Evolutionary conservation across 1,140 invertebrate genomes (phyloP), one percentile per base, ranked within the genome.

Genomic region (Campoletis sonorensis): DNA sequence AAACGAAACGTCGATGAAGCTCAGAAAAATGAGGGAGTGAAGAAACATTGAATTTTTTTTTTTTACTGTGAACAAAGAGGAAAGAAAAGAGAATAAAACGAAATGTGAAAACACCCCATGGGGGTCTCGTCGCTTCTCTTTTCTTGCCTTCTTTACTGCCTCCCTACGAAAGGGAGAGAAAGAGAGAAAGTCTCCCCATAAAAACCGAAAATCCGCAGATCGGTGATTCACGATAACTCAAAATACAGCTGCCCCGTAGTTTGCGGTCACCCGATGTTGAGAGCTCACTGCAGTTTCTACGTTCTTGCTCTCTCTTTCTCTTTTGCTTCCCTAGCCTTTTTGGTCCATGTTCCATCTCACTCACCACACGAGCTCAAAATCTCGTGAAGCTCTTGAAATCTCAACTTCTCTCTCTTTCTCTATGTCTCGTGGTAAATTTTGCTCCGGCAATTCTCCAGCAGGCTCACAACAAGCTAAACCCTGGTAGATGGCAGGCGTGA

Each of bases 151-250:
- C 75, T 51, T 67, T 84, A 40, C 71, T 80, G 37, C 51, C 61
- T 77, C 81, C 40, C 11, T 45, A 10, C 40, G 40, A 45, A 45
- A 45, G 8, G 40, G 40, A 11, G 40, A 11, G 8, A 45, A 45
- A 45, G 40, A 45, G 40, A 45, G 70, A 58, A 21, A 68, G 51
- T 54, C 76, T 64, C 83, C 82, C 54, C 80, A 83, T 86, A 87
- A 90, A 88, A 89, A 88, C 81, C 85, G 87, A 88, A 90, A 90
- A 91, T 90, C 88, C 88, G 86, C 87, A 88, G 90, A 91, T 91
- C 90, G 89, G 87, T 78, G 85, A 90, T 89, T 83, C 73, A 78
- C 85, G 90, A 91, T 91, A 91, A 90, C 83, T 89, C 86, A 91
- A 91, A 91, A 90, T 90, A 90, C 90, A 91, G 90, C 89, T 91